Conservation (phyloP, 2,113 vertebrate species). For the Periophthalmus modestus region DNA sequence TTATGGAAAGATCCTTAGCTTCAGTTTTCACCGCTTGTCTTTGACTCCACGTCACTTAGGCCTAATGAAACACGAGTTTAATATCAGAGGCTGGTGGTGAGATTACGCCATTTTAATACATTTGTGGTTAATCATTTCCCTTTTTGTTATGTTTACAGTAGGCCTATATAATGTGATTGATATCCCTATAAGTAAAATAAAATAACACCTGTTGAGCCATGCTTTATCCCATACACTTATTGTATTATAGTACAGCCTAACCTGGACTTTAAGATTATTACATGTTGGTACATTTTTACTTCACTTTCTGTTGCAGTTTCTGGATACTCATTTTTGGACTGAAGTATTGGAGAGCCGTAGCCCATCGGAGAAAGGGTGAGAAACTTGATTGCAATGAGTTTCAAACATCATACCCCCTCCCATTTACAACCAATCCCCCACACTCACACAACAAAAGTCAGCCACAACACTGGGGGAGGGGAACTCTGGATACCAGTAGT, state of each 20-base stretch:
- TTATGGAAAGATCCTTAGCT: no score
- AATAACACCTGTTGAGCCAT: conserved; percentile 59
- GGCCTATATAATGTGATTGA: neutral
- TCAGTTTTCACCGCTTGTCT: conserved; percentile 29
- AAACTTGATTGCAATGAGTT: conserved; percentile 69
- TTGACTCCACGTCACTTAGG: conserved; percentile 25
- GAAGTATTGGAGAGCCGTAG: conserved; percentile 66
- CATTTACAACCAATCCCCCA: conserved; percentile 54
- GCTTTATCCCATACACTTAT: neutral
- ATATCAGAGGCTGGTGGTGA: conserved; percentile 20
- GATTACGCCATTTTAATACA: neutral
- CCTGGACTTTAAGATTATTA: conserved; percentile 2
- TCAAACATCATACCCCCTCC: conserved; percentile 57
- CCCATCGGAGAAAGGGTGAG: conserved; percentile 63
- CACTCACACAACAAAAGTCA: conserved; percentile 76
- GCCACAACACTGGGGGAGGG: conserved; percentile 74
- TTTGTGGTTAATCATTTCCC: neutral
- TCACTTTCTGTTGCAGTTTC: conserved; percentile 44
- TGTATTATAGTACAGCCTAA: neutral
- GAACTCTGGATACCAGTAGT: conserved; percentile 71
- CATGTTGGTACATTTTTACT: neutral
- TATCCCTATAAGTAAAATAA: neutral
- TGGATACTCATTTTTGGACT: conserved; percentile 44
- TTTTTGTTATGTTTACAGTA: neutral
- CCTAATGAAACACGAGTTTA: conserved; percentile 17